Base-by-base conservation (phyloP, 2,797 vertebrate genomes). In the Luscinia luscinia region DNA sequence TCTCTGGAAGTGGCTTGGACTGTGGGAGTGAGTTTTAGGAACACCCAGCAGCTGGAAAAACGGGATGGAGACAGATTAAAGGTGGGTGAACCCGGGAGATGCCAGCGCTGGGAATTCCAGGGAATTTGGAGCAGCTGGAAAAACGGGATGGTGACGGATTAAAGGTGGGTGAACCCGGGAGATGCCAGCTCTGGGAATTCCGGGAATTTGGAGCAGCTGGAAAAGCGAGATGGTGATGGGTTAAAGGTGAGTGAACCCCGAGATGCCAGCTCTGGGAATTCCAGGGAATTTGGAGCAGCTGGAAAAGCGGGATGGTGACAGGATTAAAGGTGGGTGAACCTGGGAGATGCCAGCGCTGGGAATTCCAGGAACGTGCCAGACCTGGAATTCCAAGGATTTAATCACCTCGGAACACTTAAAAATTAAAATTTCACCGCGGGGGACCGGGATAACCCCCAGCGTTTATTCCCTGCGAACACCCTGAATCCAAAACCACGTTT, bases 401-500 rank as follows among this genome's bases (percentile, higher is more conserved):
- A 9, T 8, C 49, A 1, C 34, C 15, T 1, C 2, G 5, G 24
- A 34, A 2, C 1, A 30, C 15, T 27, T 7, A 15, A 23, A 34
- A 1, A 14, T 2, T 2, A 4, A 13, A 13, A 1, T 17, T 4
- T 2, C 45, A 9, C 27, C 12, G 2, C 11, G 7, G 15, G 34
- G 18, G 13, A 4, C 9, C 9, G 30, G 30, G 45, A 13, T 12
- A 10, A 15, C 30, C 49, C 36, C 30, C 22, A 3, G 22, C 3
- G 2, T 22, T n/a, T 3, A 14, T 15, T 4, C 34, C 1, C 34
- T 1, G 62, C 11, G 7, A 30, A 4, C 49, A 16, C 21, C 16
- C 1, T 4, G 8, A 2, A 16, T 1, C 8, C 15, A 46, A 32
- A 45, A 2, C 51, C 62, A 0, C 0, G 1, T 0, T 67, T 43